Percentiles rank a stretch among this genome's conserved stretches.
Evolutionary conservation across 2,113 vertebrate species (phyloP).

Genomic region (Halichoerus grypus): DNA sequence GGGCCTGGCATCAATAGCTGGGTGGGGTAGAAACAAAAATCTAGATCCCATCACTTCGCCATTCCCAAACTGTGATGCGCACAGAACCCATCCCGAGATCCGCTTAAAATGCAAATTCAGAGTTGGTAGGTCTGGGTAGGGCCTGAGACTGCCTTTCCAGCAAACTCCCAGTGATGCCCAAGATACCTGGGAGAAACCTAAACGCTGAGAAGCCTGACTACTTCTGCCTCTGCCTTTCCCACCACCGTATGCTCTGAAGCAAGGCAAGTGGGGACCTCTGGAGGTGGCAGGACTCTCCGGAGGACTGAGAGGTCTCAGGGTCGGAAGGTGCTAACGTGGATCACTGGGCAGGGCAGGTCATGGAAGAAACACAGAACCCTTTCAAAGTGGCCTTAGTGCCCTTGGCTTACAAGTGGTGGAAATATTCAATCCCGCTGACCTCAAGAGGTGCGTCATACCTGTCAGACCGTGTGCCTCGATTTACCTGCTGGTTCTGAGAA

Average conservation of each 20-base stretch:
- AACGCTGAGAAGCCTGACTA: neutral
- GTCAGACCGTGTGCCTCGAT: accelerated
- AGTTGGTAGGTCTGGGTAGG: neutral
- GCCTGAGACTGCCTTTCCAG: neutral
- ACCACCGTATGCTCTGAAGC: neutral
- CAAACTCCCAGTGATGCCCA: neutral
- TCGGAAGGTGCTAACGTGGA: accelerated
- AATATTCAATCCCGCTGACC: neutral
- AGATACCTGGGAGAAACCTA: neutral
- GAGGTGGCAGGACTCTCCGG: neutral
- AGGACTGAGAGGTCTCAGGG: neutral
- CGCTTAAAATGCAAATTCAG: neutral
- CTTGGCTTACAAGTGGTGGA: neutral
- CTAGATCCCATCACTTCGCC: no score
- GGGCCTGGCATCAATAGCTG: neutral
- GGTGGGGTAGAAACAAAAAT: neutral
- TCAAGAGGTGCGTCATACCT: accelerated
- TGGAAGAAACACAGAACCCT: neutral
- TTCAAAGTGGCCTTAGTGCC: neutral
- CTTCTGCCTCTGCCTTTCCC: neutral
- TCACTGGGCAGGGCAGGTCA: neutral
- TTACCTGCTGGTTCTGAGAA: neutral
- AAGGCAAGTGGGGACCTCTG: neutral
- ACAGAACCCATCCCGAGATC: neutral
- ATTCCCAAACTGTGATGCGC: neutral